Percentiles rank a stretch among this genome's conserved stretches.
phyloP scores from a whole-genome alignment of 2,113 vertebrate genomes.

The Rattus norvegicus region GRCr8 NC_086026.1:21521501-21522000 shows the following conservation, averaged over 20 bases:
- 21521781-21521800: background rate
- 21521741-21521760: background rate
- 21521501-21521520: background rate
- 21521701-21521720: background rate
- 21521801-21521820: background rate
- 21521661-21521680: background rate
- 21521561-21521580: background rate
- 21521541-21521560: background rate
- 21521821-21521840: background rate
- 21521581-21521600: background rate
- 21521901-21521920: background rate
- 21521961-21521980: background rate
- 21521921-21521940: background rate
- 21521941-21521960: background rate
- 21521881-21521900: background rate
- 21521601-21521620: background rate
- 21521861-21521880: background rate
- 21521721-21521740: background rate
- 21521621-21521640: background rate
- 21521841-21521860: background rate
- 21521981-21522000: background rate
- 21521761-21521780: background rate
- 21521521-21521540: background rate
- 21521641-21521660: background rate
- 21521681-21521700: constrained; percentile 27